phyloP scores from a whole-genome alignment of 2,113 vertebrate species.

The Elaphurus davidianus region DNA sequence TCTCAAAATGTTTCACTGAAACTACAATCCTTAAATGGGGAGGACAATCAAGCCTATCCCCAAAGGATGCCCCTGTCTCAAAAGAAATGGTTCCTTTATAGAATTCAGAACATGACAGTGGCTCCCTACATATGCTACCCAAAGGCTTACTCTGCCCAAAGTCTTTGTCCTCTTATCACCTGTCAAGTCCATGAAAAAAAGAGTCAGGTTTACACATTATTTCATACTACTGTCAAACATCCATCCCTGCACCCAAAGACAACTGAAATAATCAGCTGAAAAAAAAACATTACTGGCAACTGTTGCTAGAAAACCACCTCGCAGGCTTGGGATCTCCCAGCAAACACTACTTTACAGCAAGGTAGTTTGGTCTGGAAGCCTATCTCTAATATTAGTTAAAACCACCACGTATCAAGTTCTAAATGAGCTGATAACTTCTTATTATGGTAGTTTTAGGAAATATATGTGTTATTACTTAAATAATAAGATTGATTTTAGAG shows the following conservation, averaged over 20 bases:
- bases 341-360: not conserved
- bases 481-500: not conserved
- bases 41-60: constrained; percentile 4
- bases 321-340: not conserved
- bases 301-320: not conserved
- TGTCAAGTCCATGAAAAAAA: constrained; percentile 3
- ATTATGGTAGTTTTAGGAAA: constrained; percentile 8
- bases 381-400: not conserved
- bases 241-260: not conserved
- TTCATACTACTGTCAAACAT: constrained; percentile 35
- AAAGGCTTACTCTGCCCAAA: not conserved
- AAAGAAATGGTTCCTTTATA: not conserved
- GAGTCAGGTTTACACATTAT: not conserved
- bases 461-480: not conserved
- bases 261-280: constrained; percentile 6
- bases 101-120: constrained; percentile 16
- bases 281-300: not conserved
- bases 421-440: not conserved
- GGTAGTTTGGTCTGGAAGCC: not conserved
- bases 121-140: not conserved
- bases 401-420: not conserved
- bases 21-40: constrained; percentile 22
- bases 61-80: constrained; percentile 12
- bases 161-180: not conserved
- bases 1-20: constrained; percentile 53